Evolutionary conservation across 2,113 vertebrate species (phyloP).

Genomic region (Sitta europaea): DNA sequence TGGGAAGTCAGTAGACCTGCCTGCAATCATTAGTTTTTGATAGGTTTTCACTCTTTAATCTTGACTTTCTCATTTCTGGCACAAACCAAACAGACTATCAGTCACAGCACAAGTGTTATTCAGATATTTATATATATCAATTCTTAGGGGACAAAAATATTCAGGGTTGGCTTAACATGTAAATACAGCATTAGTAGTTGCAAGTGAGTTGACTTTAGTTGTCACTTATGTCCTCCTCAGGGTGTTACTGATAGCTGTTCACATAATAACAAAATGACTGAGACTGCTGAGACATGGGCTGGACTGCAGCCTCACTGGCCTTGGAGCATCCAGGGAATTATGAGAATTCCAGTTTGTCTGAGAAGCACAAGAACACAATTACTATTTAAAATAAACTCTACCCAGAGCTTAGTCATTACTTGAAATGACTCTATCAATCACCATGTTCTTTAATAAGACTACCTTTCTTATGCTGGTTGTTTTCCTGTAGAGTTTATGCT

Average conservation of each 20-base stretch:
- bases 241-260: neutral
- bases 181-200: neutral
- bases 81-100: neutral
- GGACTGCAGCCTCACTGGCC: neutral
- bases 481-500: conserved; percentile 52
- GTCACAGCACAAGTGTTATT: neutral
- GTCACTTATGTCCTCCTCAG: neutral
- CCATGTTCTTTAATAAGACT: conserved; percentile 49
- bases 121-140: neutral
- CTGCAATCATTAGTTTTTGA: neutral
- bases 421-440: conserved; percentile 63
- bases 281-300: neutral
- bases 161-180: neutral
- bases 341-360: neutral
- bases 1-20: neutral
- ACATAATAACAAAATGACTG: neutral
- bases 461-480: conserved; percentile 35
- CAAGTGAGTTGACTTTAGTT: neutral
- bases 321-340: neutral
- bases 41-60: neutral
- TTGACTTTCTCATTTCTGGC: neutral
- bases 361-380: conserved; percentile 1
- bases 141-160: neutral
- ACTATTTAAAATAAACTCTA: conserved; percentile 48
- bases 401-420: conserved; percentile 42